Conservation (phyloP, 2,888 invertebrate species). For the Crocallis elinguaria region DNA sequence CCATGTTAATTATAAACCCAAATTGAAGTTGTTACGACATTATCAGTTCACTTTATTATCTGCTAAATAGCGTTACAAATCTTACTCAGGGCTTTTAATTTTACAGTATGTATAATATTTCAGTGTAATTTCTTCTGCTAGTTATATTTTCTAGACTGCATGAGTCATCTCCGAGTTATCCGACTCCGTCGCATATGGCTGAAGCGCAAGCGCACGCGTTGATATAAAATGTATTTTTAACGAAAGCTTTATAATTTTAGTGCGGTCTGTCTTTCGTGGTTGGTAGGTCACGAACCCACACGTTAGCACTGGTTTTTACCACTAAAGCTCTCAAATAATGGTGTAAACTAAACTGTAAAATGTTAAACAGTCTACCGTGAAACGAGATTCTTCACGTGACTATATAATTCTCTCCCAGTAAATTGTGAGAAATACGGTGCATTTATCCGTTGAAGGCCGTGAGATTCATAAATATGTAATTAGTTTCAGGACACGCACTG, state of each 20-base stretch:
- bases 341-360: too few relatives aligned
- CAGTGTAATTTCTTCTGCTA: not conserved
- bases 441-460: not conserved
- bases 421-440: not conserved
- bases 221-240: slow-evolving; percentile 5
- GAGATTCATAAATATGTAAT: not conserved
- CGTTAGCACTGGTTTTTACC: not conserved
- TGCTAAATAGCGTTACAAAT: not conserved
- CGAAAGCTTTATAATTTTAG: not conserved
- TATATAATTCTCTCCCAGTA: not conserved
- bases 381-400: not conserved
- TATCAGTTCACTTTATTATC: not conserved
- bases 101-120: slow-evolving; percentile 5
- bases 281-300: not conserved
- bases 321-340: not conserved
- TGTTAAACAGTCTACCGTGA: not conserved
- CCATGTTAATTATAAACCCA: not conserved
- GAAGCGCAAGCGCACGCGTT: slow-evolving; percentile 3
- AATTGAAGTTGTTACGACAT: not conserved
- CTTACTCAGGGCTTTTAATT: slow-evolving; percentile 3
- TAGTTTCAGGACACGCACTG: not conserved
- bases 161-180: slow-evolving; percentile 48
- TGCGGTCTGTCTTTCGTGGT: not conserved
- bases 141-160: slow-evolving; percentile 17
- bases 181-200: slow-evolving; percentile 20